Percentiles rank a stretch among this genome's conserved stretches.
These are phyloP conservation scores for Lepidocyrtinus sp. DNA, from an alignment of 2,888 invertebrate genomes.

Conservation along the genomic window DNA sequence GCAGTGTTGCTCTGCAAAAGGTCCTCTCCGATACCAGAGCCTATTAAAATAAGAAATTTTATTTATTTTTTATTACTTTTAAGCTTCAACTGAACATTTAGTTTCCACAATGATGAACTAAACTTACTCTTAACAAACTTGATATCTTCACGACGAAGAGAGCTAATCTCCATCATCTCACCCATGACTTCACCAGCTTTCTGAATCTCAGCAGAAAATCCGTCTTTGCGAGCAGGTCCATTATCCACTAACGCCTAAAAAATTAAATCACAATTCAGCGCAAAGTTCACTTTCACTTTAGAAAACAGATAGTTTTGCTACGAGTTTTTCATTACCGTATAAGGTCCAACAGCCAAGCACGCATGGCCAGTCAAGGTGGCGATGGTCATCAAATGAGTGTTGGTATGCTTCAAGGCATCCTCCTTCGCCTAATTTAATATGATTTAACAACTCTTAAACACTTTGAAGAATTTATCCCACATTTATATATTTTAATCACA, in stretches of 20 bases:
- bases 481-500: background rate
- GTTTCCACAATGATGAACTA: no score
- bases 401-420: slow-evolving; percentile 79
- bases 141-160: slow-evolving; percentile 83
- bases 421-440: slow-evolving; percentile 77
- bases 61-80: no score
- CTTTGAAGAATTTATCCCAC: no score
- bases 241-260: slow-evolving; percentile 81
- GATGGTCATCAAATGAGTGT: slow-evolving; percentile 90
- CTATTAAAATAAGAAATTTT: slow-evolving; percentile 67
- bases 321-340: slow-evolving; percentile 77
- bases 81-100: no score
- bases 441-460: slow-evolving; percentile 12
- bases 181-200: slow-evolving; percentile 80
- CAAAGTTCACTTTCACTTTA: background rate
- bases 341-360: slow-evolving; percentile 80
- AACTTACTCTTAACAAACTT: slow-evolving; percentile 77
- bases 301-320: background rate
- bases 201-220: slow-evolving; percentile 78
- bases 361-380: slow-evolving; percentile 94
- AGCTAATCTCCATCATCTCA: slow-evolving; percentile 88
- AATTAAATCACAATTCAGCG: background rate
- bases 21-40: slow-evolving; percentile 86
- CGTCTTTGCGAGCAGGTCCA: slow-evolving; percentile 78
- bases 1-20: slow-evolving; percentile 83